Evolutionary conservation across 2,797 vertebrate genomes (phyloP).

Genomic region (Cuculus canorus): DNA sequence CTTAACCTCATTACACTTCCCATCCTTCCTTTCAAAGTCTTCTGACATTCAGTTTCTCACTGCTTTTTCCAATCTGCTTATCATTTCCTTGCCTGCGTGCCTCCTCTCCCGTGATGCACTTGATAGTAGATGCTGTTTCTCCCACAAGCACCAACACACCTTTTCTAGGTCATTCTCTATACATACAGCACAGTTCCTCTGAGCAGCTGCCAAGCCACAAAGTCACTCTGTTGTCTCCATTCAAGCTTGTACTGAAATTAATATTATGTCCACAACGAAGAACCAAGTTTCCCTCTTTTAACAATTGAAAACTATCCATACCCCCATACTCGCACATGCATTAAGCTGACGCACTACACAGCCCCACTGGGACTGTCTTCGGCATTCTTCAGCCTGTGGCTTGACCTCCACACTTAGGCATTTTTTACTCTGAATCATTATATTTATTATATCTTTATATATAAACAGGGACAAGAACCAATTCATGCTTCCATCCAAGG

Average conservation of each 20-base stretch:
- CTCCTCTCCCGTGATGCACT: not conserved
- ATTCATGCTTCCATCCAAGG: not conserved
- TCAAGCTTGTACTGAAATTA: not conserved
- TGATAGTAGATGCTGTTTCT: not conserved
- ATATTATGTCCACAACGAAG: not conserved
- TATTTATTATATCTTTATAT: not conserved
- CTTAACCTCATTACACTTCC: not conserved
- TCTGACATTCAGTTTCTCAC: not conserved
- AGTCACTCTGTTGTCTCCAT: not conserved
- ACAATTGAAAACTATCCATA: not conserved
- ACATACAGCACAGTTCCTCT: not conserved
- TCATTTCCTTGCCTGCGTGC: not conserved
- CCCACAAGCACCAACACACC: not conserved
- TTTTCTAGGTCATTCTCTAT: not conserved
- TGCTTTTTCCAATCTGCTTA: not conserved
- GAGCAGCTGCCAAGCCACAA: not conserved
- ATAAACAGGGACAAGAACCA: not conserved
- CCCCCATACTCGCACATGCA: not conserved
- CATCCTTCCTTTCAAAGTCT: not conserved
- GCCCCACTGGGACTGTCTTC: not conserved
- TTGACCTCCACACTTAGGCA: not conserved
- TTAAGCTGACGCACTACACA: rapidly evolving
- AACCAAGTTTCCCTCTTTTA: not conserved
- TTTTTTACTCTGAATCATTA: not conserved
- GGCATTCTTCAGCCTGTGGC: not conserved